Evolutionary conservation across 2,888 invertebrate genomes (phyloP).

Genomic region (Hyposoter dolosus): DNA sequence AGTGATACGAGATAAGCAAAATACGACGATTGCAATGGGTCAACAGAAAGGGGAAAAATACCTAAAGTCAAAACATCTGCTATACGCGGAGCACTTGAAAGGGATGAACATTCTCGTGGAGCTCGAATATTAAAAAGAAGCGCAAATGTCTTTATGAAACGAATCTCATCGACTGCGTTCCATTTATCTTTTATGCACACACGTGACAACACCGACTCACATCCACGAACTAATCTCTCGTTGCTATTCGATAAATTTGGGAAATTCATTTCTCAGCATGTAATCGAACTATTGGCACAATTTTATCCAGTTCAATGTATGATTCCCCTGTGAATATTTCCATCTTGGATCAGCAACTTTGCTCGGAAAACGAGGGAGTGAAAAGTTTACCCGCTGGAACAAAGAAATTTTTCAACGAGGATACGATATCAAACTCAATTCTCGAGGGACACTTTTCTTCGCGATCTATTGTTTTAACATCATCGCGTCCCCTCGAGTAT

Average conservation of each 20-base stretch:
- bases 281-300: conserved; percentile 42
- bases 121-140: not conserved
- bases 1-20: conserved; percentile 24
- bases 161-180: conserved; percentile 14
- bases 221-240: conserved; percentile 10
- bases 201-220: not conserved
- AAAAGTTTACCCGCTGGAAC: conserved; percentile 27
- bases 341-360: conserved; percentile 13
- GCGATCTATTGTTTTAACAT: conserved; percentile 6
- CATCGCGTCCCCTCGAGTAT: not conserved
- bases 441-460: conserved; percentile 38
- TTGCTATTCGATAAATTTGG: conserved; percentile 49
- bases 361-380: not conserved
- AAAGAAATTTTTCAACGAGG: conserved; percentile 39
- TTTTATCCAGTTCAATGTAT: conserved; percentile 35
- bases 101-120: not conserved
- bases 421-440: conserved; percentile 51
- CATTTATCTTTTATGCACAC: not conserved
- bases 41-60: not conserved
- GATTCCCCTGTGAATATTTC: conserved; percentile 52
- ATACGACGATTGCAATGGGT: not conserved
- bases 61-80: not conserved
- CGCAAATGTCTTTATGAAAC: not conserved
- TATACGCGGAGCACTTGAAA: not conserved
- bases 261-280: conserved; percentile 45